A percentile compares a stretch with the other conserved stretches of the same genome.
Evolutionary conservation across 2,797 vertebrate genomes (phyloP).

Genomic region (Pangasius sanitwongsei): DNA sequence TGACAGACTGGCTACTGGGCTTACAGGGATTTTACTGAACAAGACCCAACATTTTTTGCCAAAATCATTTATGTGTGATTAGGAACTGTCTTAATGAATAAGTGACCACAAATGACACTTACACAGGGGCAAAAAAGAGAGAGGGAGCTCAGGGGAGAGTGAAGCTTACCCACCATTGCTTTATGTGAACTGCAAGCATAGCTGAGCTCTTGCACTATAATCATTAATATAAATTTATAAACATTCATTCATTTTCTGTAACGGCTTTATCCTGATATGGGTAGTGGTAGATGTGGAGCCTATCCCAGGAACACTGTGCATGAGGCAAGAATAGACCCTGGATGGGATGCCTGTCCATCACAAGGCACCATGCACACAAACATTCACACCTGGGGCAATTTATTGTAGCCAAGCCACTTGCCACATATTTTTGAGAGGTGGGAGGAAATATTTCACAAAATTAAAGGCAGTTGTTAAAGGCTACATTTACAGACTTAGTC

Average conservation of each 20-base stretch:
- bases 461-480: background rate
- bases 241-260: background rate
- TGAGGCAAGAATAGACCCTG: background rate
- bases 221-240: background rate
- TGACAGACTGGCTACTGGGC: background rate
- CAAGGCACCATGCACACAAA: background rate
- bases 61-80: background rate
- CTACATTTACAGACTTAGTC: background rate
- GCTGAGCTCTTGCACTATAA: background rate
- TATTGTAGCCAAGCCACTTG: background rate
- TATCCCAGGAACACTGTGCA: background rate
- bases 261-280: background rate
- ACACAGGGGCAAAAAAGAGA: background rate
- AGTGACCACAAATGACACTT: background rate
- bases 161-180: background rate
- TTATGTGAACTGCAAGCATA: background rate
- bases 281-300: background rate
- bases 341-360: background rate
- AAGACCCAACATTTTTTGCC: background rate
- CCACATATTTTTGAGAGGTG: conserved; percentile 1
- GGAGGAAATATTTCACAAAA: background rate
- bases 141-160: background rate
- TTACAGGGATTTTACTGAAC: background rate
- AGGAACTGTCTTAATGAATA: background rate
- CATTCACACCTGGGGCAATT: background rate